phyloP scores from a whole-genome alignment of 92 coral and sea anemone species.

The Bergia puertoricense region DNA sequence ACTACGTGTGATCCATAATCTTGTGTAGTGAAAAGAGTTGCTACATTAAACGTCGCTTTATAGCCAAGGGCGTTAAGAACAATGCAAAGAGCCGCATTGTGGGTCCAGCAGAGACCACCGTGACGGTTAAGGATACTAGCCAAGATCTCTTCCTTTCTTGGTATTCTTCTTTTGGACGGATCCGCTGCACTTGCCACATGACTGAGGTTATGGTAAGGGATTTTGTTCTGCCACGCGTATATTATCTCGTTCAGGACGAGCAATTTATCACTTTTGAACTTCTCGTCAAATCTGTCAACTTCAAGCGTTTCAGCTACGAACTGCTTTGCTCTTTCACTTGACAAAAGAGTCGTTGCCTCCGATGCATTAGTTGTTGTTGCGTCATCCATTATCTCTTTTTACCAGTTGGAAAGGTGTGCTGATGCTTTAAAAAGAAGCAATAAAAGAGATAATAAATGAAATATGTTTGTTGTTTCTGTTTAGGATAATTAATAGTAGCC shows the following conservation, averaged over 20 bases:
- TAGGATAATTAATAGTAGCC: no score
- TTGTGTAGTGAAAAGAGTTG: background rate
- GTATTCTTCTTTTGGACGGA: background rate
- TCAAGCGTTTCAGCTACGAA: background rate
- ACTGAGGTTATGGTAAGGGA: background rate
- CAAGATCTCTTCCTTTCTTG: background rate
- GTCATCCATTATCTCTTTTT: no score
- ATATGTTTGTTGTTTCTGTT: no score
- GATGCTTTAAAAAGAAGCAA: no score
- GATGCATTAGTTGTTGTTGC: no score
- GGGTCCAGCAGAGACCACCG: conserved; percentile 1
- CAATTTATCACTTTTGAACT: background rate
- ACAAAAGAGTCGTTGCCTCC: background rate
- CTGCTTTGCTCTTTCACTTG: background rate
- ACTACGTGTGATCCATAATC: background rate
- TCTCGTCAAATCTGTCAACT: background rate
- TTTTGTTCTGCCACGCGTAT: background rate
- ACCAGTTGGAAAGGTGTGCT: no score
- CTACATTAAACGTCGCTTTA: background rate
- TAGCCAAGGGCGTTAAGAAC: conserved; percentile 10
- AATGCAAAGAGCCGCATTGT: background rate
- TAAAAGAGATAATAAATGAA: no score
- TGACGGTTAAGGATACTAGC: background rate
- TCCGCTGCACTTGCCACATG: background rate
- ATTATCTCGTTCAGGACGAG: background rate